Base-by-base conservation (phyloP, 2,888 invertebrate species). In the Vesta saturnalis region DNA sequence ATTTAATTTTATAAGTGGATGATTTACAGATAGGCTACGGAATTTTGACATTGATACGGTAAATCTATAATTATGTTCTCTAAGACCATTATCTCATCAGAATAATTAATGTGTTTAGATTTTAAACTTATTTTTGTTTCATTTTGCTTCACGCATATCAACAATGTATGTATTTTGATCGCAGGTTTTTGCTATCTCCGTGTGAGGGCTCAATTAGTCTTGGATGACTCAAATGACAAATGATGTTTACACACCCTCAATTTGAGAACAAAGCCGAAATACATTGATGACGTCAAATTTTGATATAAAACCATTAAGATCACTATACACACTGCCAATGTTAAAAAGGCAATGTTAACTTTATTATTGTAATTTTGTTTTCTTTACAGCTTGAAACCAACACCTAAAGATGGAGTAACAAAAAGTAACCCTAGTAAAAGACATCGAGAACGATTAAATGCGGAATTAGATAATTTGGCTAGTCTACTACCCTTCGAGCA, bases 401-500 rank as follows among this genome's bases (percentile, higher is more conserved):
- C 96, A 73, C 94, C 96, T 78, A 96, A 96, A 86, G 96, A 96
- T 87, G 95, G 95, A 77, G 95, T 95, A 82, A 95, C 96, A 64
- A 96, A 96, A 85, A 95, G 95, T 83, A 99, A 99, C 87, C 99
- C 99, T 1, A 97, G 97, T 86, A 99, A 99, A 84, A 88, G 99
- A 62, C 99, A 99, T 85, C 90, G 99, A 43, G 99, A 99, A 86
- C 89, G 99, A 21, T 90, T 99, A 77, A 99, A 99, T 86, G 97
- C 97, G 6, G 99, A 99, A 85, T 87, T 99, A 85, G 99, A 99
- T 86, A 96, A 96, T 63, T 86, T 99, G 80, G 99, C 99, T 54
- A 93, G 95, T 76, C 87, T 96, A 78, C 88, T 96, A 78, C 98
- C 98, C 77, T 98, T 97, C 87, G 97, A 98, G 85, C 96, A 97